Conservation (phyloP, 2,797 vertebrate species). For the Anisognathus igniventris region DNA sequence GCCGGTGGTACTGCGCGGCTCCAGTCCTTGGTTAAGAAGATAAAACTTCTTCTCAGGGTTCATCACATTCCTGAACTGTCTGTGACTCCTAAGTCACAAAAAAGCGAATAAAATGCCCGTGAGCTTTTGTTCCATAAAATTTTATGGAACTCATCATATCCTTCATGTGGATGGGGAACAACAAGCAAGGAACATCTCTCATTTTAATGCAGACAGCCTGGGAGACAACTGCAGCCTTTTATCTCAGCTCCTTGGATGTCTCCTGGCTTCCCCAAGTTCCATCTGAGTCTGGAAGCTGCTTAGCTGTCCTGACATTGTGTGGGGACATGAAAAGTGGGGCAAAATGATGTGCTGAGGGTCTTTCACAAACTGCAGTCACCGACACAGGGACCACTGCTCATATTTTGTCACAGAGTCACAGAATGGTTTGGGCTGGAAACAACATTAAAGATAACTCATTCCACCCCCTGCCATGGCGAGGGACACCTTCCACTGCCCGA, state of each 20-base stretch:
- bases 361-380: not conserved
- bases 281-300: not conserved
- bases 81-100: not conserved
- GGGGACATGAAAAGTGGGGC: not conserved
- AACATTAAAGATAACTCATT: not conserved
- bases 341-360: not conserved
- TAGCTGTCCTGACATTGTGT: rapidly evolving
- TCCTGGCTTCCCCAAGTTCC: not conserved
- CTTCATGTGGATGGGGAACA: not conserved
- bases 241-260: not conserved
- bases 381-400: rapidly evolving
- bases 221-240: not conserved
- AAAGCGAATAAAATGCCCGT: not conserved
- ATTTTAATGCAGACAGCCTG: not conserved
- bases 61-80: not conserved
- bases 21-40: not conserved
- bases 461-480: not conserved
- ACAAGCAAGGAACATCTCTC: not conserved
- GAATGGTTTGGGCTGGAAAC: not conserved
- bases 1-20: rapidly evolving
- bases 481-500: not conserved
- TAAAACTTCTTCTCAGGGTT: not conserved
- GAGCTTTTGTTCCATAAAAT: not conserved
- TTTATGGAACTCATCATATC: not conserved
- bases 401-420: not conserved